These are phyloP conservation scores for Limnephilus auricula DNA, from an alignment of 2,888 invertebrate species.

Conservation along the genomic window DNA sequence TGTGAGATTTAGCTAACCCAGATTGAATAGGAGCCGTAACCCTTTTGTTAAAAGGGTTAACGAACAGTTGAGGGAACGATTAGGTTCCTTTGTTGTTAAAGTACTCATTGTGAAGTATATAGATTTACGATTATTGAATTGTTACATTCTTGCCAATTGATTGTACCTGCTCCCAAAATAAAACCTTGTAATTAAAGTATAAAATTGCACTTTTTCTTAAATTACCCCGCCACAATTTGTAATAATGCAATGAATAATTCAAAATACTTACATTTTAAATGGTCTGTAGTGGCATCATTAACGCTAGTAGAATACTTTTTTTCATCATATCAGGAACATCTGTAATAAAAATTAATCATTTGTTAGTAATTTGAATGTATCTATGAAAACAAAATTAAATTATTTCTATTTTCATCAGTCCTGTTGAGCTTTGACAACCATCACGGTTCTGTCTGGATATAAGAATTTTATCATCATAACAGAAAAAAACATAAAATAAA, in stretches of 20 bases:
- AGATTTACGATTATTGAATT: no score
- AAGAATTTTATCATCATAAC: constrained; percentile 56
- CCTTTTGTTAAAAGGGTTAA: no score
- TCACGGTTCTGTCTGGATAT: constrained; percentile 57
- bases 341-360: background rate
- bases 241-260: background rate
- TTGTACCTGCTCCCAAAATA: no score
- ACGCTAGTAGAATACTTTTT: background rate
- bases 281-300: background rate
- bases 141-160: no score
- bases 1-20: no score
- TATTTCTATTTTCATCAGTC: constrained; percentile 47
- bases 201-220: no score
- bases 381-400: background rate
- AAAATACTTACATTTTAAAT: background rate
- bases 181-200: no score
- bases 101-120: no score
- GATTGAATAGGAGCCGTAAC: no score
- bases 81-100: no score
- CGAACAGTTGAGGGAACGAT: no score
- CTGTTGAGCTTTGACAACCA: constrained; percentile 62
- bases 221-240: no score
- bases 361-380: background rate
- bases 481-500: constrained; percentile 26
- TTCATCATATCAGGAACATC: background rate